phyloP scores from a whole-genome alignment of 2,888 invertebrate species.

The Lacanobia wlatinum region DNA sequence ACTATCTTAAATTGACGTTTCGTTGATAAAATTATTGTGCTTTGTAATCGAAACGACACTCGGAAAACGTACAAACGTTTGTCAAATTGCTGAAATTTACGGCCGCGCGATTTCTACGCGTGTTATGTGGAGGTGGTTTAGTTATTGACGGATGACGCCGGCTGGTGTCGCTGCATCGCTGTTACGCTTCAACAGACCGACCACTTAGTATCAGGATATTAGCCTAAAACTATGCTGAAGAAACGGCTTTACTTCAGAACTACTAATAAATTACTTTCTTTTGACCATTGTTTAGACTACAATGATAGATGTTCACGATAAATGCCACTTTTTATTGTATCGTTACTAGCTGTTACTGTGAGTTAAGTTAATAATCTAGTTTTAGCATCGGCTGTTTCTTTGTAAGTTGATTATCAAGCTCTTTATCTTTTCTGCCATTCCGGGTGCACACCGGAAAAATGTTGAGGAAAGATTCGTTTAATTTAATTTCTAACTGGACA shows the following conservation, averaged over 20 bases:
- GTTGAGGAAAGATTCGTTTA: slow-evolving; percentile 42
- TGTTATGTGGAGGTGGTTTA: slow-evolving; percentile 42
- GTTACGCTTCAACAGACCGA: slow-evolving; percentile 64
- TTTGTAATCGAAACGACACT: slow-evolving; percentile 24
- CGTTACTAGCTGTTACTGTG: slow-evolving; percentile 41
- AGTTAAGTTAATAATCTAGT: slow-evolving; percentile 58
- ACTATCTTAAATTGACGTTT: slow-evolving; percentile 1
- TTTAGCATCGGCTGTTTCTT: slow-evolving; percentile 55
- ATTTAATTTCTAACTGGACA: slow-evolving; percentile 2
- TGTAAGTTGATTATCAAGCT: slow-evolving; percentile 53
- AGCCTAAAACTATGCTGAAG: slow-evolving; percentile 36
- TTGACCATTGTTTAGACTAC: slow-evolving; percentile 51
- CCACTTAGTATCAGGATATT: slow-evolving; percentile 56
- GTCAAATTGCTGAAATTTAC: slow-evolving; percentile 9
- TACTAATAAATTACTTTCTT: slow-evolving; percentile 61
- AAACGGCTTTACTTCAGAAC: slow-evolving; percentile 30
- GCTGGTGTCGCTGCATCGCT: slow-evolving; percentile 52
- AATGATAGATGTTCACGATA: slow-evolving; percentile 55
- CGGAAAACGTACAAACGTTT: slow-evolving; percentile 9
- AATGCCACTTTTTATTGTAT: slow-evolving; percentile 32
- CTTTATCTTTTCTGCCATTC: slow-evolving; percentile 56
- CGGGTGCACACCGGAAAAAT: slow-evolving; percentile 53
- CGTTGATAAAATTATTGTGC: slow-evolving; percentile 13
- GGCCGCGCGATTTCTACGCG: slow-evolving; percentile 17
- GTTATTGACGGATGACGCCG: slow-evolving; percentile 64